phyloP scores from a whole-genome alignment of 2,888 invertebrate genomes.

The Apomyelois bistriatella region DNA sequence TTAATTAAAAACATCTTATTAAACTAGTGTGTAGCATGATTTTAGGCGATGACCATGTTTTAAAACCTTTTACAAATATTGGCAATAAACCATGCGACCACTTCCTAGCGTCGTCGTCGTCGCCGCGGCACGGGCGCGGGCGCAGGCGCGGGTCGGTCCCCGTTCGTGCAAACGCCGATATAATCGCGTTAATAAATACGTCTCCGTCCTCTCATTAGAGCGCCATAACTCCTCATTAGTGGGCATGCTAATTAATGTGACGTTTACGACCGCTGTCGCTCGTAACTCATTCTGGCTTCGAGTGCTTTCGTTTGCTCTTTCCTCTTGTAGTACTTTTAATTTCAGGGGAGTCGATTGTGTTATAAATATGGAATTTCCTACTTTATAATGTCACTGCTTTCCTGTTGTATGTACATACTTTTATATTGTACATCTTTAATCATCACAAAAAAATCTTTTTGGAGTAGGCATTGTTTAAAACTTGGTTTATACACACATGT shows the following conservation, averaged over 20 bases:
- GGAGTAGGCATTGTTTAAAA: too few relatives aligned
- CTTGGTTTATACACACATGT: too few relatives aligned
- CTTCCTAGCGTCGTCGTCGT: conserved; percentile 19
- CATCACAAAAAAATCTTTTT: too few relatives aligned
- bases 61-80: neutral
- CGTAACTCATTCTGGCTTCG: conserved; percentile 35
- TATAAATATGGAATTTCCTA: neutral
- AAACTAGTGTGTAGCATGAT: too few relatives aligned
- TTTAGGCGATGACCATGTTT: too few relatives aligned
- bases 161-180: conserved; percentile 24
- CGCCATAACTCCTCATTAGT: conserved; percentile 78
- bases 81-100: conserved; percentile 36
- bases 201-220: conserved; percentile 73
- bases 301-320: conserved; percentile 4
- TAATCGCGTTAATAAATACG: conserved; percentile 53
- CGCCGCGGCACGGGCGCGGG: conserved; percentile 12
- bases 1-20: too few relatives aligned
- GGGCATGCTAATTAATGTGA: conserved; percentile 77
- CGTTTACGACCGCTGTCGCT: conserved; percentile 65
- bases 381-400: too few relatives aligned
- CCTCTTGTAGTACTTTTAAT: neutral
- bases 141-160: conserved; percentile 13
- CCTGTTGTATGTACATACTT: too few relatives aligned
- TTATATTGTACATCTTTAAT: too few relatives aligned
- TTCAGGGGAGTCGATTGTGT: neutral